Evolutionary conservation across 2,888 invertebrate genomes (phyloP).

Genomic region (Phrixothrix hirtus): DNA sequence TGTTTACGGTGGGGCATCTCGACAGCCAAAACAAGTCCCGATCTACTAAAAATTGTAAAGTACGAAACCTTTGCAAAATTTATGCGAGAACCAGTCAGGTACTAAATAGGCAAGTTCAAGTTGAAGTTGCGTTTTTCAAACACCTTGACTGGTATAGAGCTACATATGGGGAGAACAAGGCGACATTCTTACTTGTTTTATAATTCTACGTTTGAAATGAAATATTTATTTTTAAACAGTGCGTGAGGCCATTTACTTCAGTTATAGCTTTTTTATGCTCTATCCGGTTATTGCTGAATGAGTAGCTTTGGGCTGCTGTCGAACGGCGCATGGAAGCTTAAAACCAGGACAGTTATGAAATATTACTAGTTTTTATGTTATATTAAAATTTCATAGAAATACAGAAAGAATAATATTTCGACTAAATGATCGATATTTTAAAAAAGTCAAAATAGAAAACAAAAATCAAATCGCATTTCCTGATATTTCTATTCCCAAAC

Average conservation of each 20-base stretch:
- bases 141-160: conserved; percentile 24
- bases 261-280: no score
- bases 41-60: not conserved
- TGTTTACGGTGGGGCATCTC: conserved; percentile 11
- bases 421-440: no score
- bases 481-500: no score
- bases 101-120: conserved; percentile 26
- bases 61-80: not conserved
- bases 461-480: no score
- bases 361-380: no score
- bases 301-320: no score
- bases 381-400: no score
- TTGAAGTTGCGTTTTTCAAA: conserved; percentile 23
- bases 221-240: conserved; percentile 6
- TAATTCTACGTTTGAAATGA: not conserved
- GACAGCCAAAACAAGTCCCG: conserved; percentile 7
- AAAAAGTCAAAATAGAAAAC: no score
- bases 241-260: not conserved
- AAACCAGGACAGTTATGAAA: no score
- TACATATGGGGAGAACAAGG: conserved; percentile 21
- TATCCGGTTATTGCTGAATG: no score
- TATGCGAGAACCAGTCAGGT: conserved; percentile 3
- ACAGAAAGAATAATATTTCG: no score
- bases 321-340: no score
- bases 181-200: conserved; percentile 24